Base-by-base conservation (phyloP, 1,140 invertebrate species). In the Apis florea region DNA sequence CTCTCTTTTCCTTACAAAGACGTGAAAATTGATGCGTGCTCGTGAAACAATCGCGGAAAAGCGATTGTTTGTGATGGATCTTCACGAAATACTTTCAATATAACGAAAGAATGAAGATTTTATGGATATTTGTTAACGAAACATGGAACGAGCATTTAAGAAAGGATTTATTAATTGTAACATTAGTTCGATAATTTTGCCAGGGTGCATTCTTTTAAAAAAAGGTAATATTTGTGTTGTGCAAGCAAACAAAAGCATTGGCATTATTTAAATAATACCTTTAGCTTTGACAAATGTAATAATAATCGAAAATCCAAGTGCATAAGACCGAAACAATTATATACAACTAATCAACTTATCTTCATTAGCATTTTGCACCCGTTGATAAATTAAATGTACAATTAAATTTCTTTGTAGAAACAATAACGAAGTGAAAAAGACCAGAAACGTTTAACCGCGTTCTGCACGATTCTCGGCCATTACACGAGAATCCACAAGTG, bases 401-500 rank as follows among this genome's bases (percentile, higher is more conserved):
- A 15, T 47, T n/a, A 49, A 67, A 67, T 47, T 2, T 11, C 0
- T 21, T 6, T 5, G 21, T 0, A 21, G 40, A 67, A 67, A n/a
- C 64, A 67, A 67, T 67, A 47, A 17, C 63, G 26, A 64, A 26
- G 9, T 26, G 11, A 3, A 17, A 26, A 49, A 58, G 9, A 21
- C 9, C 49, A 19, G 53, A n/a, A 12, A 53, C 19, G 47, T 70
- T 69, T 24, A 51, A 31, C 13, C 47, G 11, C 6, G 56, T 54
- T 26, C 15, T 40, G 53, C 56, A 49, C n/a, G 66, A 51, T 47
- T 31, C 53, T 1, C 13, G 3, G 1, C 40, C 31, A 40, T 71
- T 58, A 51, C 24, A 15, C 17, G 1, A 5, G 49, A 53, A 79
- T 79, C 49, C 76, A 53, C 76, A 79, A 79, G 56, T 79, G 67